Evolutionary conservation across 2,113 vertebrate genomes (phyloP).

Genomic region (Rhabdornis inornatus): DNA sequence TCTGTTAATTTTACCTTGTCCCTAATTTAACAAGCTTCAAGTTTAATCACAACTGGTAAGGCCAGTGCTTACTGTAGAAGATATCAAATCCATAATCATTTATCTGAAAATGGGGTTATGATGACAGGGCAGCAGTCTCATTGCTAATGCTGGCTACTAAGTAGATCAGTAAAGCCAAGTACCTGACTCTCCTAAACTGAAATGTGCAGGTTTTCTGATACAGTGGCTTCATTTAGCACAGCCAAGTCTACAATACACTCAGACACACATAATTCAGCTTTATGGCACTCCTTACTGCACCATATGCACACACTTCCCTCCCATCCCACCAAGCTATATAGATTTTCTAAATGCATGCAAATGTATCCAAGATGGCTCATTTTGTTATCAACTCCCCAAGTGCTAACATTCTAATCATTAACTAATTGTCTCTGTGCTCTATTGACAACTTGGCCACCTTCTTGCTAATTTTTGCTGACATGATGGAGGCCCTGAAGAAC

Average conservation of each 20-base stretch:
- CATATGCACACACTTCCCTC: background rate
- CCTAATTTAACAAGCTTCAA: slow-evolving; percentile 1
- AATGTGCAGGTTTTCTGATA: background rate
- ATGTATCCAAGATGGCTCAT: slow-evolving; percentile 87
- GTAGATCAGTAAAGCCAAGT: background rate
- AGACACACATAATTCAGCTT: background rate
- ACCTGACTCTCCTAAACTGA: background rate
- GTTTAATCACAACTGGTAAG: slow-evolving; percentile 7
- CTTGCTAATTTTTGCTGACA: slow-evolving; percentile 98
- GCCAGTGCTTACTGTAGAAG: slow-evolving; percentile 12
- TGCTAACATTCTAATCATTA: slow-evolving; percentile 89
- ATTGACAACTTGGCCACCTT: slow-evolving; percentile 85
- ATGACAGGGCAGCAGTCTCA: slow-evolving; percentile 25
- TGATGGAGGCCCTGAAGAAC: slow-evolving; percentile 79
- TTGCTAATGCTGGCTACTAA: slow-evolving; percentile 7
- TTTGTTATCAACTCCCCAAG: slow-evolving; percentile 87
- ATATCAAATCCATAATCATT: slow-evolving; percentile 43
- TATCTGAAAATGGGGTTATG: slow-evolving; percentile 53
- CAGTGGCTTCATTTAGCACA: background rate
- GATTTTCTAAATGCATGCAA: slow-evolving; percentile 77
- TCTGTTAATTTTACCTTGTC: slow-evolving; percentile 5
- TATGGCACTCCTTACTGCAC: background rate
- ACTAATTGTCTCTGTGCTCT: slow-evolving; percentile 94
- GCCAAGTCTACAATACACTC: background rate
- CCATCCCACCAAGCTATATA: slow-evolving; percentile 26